phyloP scores from a whole-genome alignment of 2,888 invertebrate genomes.

The Caenorhabditis sulstoni region DNA sequence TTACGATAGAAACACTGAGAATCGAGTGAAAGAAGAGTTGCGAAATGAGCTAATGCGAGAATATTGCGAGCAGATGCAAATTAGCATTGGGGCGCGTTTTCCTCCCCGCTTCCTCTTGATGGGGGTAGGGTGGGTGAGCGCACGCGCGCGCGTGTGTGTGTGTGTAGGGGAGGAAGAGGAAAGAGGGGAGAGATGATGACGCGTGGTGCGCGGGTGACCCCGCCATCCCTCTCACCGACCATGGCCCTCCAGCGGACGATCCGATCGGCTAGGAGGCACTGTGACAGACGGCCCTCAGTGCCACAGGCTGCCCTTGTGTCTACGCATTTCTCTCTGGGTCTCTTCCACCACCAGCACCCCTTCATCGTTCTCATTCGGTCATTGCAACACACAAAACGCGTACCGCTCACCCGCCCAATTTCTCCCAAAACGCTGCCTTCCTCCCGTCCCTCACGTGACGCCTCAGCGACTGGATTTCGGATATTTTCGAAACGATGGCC shows the following conservation, averaged over 20 bases:
- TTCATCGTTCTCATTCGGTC: background rate
- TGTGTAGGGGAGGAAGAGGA: too few relatives aligned
- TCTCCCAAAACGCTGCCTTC: background rate
- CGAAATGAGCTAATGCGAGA: slow-evolving; percentile 5
- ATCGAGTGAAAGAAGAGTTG: background rate
- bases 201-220: too few relatives aligned
- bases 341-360: background rate
- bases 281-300: too few relatives aligned
- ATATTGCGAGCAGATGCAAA: slow-evolving; percentile 3
- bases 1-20: too few relatives aligned
- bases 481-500: slow-evolving; percentile 4
- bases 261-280: too few relatives aligned
- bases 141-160: too few relatives aligned
- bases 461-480: too few relatives aligned
- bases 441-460: background rate
- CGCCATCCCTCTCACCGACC: too few relatives aligned
- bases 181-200: too few relatives aligned
- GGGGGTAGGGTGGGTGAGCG: background rate
- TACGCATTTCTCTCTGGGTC: background rate
- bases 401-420: background rate
- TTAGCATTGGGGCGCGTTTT: slow-evolving; percentile 21
- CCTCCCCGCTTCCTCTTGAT: background rate
- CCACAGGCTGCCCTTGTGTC: too few relatives aligned
- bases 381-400: too few relatives aligned
- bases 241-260: too few relatives aligned